These are phyloP conservation scores for Machimus rusticus DNA, from an alignment of 2,888 invertebrate species.

Conservation along the genomic window DNA sequence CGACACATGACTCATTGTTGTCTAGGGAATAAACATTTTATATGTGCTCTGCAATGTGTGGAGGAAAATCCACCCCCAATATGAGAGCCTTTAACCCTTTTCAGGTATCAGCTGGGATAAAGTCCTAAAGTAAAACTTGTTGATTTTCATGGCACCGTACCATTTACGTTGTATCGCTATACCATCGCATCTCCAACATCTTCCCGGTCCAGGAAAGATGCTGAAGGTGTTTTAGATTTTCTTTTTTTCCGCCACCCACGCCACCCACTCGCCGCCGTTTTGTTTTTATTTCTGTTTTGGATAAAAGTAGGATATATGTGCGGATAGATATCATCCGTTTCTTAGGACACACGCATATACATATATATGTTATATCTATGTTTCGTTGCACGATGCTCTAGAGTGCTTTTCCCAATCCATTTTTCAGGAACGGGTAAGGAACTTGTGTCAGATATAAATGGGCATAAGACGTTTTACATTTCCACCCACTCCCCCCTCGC, in stretches of 20 bases:
- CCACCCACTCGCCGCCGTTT: neutral
- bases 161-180: too few species aligned
- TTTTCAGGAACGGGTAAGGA: neutral
- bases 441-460: slow-evolving; percentile 21
- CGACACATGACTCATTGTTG: slow-evolving; percentile 7
- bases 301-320: neutral
- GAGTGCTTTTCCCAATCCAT: neutral
- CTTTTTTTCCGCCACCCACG: neutral
- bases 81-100: neutral
- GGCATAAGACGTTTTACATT: neutral
- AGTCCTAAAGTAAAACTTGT: slow-evolving; percentile 7
- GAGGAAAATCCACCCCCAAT: neutral
- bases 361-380: neutral
- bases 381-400: neutral
- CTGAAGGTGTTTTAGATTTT: slow-evolving; percentile 4
- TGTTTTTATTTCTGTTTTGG: neutral
- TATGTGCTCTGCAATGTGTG: neutral
- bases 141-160: neutral
- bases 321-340: neutral
- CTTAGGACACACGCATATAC: neutral
- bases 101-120: neutral
- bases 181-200: neutral
- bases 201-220: neutral
- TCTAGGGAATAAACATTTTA: slow-evolving; percentile 6
- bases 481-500: neutral